Evolutionary conservation across 1,140 invertebrate genomes (phyloP), one percentile per base, ranked within the genome.

Genomic region (Phenacoccus solenopsis): DNA sequence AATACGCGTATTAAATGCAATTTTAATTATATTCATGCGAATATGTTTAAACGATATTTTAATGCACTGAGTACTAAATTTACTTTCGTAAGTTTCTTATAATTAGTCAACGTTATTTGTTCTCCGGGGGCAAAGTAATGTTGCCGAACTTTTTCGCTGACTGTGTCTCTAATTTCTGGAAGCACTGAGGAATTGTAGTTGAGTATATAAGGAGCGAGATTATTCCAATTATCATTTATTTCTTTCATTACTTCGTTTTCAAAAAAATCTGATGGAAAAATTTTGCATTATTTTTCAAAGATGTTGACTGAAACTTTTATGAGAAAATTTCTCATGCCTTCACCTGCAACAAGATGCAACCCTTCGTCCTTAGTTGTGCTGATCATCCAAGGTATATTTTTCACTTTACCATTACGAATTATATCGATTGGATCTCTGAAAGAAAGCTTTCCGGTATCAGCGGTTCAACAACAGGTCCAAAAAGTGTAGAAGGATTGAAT

Each of bases 401-500:
- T 56, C 13, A 78, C 73, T 69, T 72, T 72, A 22, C 70, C 67
- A 25, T 71, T 57, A 12, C 67, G 20, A 0, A 71, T 1, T 0
- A 85, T 81, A 64, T 83, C 79, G 72, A 80, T 80, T 0, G 86
- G 85, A 56, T 78, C 70, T 82, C 75, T 2, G 79, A 79, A 0
- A 88, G 77, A 77, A 88, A 88, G 1, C 83, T 80, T 10, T 80
- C 73, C 1, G 81, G 74, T 0, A 77, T 75, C 1, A 73, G 67
- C 27, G 79, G 78, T 74, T 87, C 86, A 0, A 81, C 76, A 0
- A 84, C 82, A 25, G 85, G 84, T 0, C 82, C 85, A 76, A 86
- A 87, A 0, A 84, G 84, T 3, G 83, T 81, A 73, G 83, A 85
- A n/a, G 84, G 85, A 74, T 84, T 83, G 68, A 80, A 84, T 12